These are phyloP conservation scores for Chroicocephalus ridibundus DNA, from an alignment of 2,113 vertebrate genomes.

Conservation along the genomic window DNA sequence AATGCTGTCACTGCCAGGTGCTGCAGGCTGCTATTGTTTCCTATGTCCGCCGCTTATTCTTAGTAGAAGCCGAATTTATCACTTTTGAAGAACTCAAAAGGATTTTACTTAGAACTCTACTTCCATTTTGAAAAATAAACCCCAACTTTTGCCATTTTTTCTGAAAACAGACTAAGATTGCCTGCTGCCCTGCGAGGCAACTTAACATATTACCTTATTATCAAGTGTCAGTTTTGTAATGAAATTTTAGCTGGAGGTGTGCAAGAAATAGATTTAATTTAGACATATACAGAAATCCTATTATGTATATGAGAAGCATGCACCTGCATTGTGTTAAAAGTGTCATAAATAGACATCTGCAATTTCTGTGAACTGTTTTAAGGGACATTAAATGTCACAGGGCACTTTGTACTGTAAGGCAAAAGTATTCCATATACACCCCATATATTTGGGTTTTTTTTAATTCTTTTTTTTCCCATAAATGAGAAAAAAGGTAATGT, in stretches of 20 bases:
- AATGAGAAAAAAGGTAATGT: background rate
- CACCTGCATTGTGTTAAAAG: background rate
- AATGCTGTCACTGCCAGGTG: background rate
- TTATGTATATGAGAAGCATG: background rate
- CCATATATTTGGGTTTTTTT: background rate
- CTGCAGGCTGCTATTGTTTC: background rate
- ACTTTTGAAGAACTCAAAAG: background rate
- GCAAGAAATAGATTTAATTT: background rate
- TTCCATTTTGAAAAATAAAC: background rate
- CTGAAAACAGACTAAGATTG: background rate
- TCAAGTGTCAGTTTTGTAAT: background rate
- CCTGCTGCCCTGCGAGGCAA: background rate
- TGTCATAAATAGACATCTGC: background rate
- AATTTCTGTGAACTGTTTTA: background rate
- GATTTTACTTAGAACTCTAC: background rate
- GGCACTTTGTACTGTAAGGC: background rate
- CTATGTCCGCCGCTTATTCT: background rate
- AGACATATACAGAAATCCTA: background rate
- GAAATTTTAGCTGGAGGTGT: background rate
- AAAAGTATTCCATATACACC: background rate
- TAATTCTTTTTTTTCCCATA: background rate
- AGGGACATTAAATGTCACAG: background rate
- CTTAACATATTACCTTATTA: background rate
- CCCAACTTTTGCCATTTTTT: background rate
- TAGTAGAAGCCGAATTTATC: background rate